These are phyloP conservation scores for Pseudomyrmex flavicornis DNA, from an alignment of 1,140 invertebrate species.

Conservation along the genomic window DNA sequence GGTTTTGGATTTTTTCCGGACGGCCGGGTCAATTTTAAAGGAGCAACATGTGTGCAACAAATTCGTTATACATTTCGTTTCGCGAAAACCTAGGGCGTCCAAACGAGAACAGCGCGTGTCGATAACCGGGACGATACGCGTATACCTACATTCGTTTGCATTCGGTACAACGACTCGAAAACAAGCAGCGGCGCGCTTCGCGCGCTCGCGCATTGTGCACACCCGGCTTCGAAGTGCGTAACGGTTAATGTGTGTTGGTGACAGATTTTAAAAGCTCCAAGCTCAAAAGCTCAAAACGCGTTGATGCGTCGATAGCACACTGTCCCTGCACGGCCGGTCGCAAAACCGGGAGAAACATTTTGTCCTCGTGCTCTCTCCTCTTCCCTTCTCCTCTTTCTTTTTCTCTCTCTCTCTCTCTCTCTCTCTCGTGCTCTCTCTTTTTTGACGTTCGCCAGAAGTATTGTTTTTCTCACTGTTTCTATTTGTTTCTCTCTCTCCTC, in stretches of 20 bases:
- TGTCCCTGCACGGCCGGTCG: neutral
- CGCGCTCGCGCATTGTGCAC: constrained; percentile 40
- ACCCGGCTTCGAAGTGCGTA: constrained; percentile 36
- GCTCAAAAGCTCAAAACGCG: constrained; percentile 61
- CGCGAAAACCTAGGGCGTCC: constrained; percentile 46
- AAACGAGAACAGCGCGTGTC: constrained; percentile 56
- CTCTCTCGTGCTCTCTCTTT: neutral
- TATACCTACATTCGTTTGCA: constrained; percentile 53
- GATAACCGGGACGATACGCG: constrained; percentile 49
- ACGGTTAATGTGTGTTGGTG: constrained; percentile 64
- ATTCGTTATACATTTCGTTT: constrained; percentile 23
- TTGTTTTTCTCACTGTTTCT: neutral
- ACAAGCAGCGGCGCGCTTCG: constrained; percentile 38
- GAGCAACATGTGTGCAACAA: constrained; percentile 59
- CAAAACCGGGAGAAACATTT: constrained; percentile 55
- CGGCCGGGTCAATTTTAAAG: constrained; percentile 43
- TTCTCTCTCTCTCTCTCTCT: neutral
- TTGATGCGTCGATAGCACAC: constrained; percentile 46
- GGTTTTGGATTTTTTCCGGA: constrained; percentile 13
- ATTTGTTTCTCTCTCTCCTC: neutral
- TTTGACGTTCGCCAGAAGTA: constrained; percentile 19
- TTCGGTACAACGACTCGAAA: constrained; percentile 56
- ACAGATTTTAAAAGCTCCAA: constrained; percentile 64
- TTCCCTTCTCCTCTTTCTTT: neutral
- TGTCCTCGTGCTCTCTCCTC: neutral